Percentiles rank a stretch among this genome's conserved stretches.
These are phyloP conservation scores for Petrolisthes cinctipes DNA, from an alignment of 2,888 invertebrate species.

Conservation along the genomic window DNA sequence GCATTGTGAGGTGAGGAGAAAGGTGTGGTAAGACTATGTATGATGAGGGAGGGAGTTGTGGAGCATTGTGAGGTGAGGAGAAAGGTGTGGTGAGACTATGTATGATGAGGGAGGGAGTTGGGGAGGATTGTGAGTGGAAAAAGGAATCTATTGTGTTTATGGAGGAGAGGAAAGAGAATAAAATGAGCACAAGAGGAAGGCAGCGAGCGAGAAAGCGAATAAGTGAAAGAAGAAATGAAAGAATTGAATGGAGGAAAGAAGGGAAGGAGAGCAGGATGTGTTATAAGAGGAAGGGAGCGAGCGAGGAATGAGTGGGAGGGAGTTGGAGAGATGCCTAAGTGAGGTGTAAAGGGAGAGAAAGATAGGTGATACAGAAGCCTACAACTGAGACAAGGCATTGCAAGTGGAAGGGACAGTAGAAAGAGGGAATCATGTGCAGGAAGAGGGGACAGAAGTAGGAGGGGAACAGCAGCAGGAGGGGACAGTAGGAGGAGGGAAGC, in stretches of 20 bases:
- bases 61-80: background rate
- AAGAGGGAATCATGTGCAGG: no score
- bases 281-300: background rate
- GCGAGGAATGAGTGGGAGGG: slow-evolving; percentile 11
- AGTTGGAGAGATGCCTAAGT: slow-evolving; percentile 10
- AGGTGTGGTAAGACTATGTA: background rate
- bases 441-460: no score
- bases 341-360: slow-evolving; percentile 1
- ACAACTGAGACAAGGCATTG: no score
- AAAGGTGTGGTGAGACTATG: background rate
- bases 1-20: no score
- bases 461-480: no score
- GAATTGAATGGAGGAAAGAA: background rate
- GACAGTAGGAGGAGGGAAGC: no score
- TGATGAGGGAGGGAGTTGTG: no score
- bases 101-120: background rate
- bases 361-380: background rate
- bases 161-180: background rate
- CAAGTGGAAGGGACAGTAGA: no score
- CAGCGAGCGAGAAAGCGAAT: background rate
- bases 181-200: background rate
- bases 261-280: background rate
- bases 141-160: background rate
- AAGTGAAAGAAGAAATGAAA: background rate
- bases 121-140: background rate